phyloP scores from a whole-genome alignment of 2,113 vertebrate species.

The Eurystomus gularis region DNA sequence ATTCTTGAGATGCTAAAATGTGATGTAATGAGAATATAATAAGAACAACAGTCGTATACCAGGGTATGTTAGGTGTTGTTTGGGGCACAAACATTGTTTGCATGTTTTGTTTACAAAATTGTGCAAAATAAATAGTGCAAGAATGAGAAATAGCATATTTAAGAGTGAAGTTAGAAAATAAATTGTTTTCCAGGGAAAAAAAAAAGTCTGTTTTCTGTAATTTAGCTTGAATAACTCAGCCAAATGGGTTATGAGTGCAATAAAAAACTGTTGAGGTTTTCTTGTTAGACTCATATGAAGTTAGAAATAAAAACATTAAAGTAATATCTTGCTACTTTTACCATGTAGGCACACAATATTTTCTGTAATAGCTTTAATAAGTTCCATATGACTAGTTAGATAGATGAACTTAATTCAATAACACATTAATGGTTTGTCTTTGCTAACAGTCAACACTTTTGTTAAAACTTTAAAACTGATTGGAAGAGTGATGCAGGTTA shows the following conservation, averaged over 20 bases:
- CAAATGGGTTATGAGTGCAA: not conserved
- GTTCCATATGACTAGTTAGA: not conserved
- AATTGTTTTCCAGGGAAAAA: not conserved
- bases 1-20: not conserved
- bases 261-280: not conserved
- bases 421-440: not conserved
- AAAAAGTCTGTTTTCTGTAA: not conserved
- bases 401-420: not conserved
- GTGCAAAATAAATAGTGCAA: not conserved
- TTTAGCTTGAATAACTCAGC: not conserved
- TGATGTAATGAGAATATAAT: not conserved
- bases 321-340: conserved; percentile 8
- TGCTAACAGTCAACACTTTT: not conserved
- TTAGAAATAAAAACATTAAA: not conserved
- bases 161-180: not conserved
- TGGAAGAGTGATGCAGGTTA: not conserved
- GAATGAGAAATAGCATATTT: not conserved
- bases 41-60: not conserved
- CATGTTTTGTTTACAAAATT: not conserved
- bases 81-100: not conserved
- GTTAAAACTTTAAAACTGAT: not conserved
- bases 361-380: conserved; percentile 26
- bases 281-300: not conserved
- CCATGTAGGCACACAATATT: not conserved
- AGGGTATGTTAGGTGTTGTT: not conserved